Base-by-base conservation (phyloP, 2,113 vertebrate species). In the Chaetura pelagica region DNA sequence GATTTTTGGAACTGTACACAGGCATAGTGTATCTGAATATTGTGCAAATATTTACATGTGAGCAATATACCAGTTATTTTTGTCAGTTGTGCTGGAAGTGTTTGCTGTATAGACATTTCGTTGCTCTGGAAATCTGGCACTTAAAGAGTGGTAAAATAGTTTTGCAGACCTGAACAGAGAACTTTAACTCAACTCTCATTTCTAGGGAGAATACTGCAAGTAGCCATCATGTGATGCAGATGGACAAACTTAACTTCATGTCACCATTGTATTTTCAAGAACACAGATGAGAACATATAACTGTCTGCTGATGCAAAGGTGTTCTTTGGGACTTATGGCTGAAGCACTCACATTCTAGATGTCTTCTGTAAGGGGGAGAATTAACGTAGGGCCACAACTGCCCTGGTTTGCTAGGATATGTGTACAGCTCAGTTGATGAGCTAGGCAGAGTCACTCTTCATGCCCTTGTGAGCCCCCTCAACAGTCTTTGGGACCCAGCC, bases 31-130 rank as follows among this genome's bases (percentile, higher is more conserved):
- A 91, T 87, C 69, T 94, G 55, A 91, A 85, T 83, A 87, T 75
- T 91, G 58, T 87, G 32, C 32, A 96, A 96, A 96, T 94, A 95
- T 79, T 93, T 95, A 93, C 34, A 44, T 62, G 27, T 78, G 61
- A 89, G 54, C 76, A 91, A 92, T 76, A 44, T 26, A 91, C 72
- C 69, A 44, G 38, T 32, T 69, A 69, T 68, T 95, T 95, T 79
- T 83, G 80, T 95, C 6, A 0, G 35, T 92, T 88, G 18, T 42
- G 42, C 19, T 55, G 69, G 69, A 80, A 79, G 16, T n/a, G 3
- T 84, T 94, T 94, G 32, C 35, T 91, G 62, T 9, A 54, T 44
- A 95, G 69, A 64, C 61, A 62, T 68, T 91, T 89, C 92, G 73
- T 89, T 95, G n/a, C 54, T 91, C 52, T 0, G 0, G 81, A 95